Base-by-base conservation (phyloP, 1,140 invertebrate genomes). In the Diorhabda sublineata region DNA sequence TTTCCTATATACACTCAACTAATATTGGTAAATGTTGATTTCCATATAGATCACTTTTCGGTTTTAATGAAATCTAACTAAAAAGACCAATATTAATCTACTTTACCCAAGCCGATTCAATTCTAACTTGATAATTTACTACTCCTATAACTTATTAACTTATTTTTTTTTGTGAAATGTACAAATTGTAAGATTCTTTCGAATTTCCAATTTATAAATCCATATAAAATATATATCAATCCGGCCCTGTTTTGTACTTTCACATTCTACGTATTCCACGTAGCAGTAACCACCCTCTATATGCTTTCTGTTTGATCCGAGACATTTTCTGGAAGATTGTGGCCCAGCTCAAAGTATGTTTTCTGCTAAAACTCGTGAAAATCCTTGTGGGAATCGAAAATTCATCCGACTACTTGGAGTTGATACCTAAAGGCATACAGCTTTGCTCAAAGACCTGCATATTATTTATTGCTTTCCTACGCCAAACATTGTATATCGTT, bases 251-350 rank as follows among this genome's bases (percentile, higher is more conserved):
- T 26, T 2, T 4, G 42, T 45, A 52, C 42, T 42, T 57, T 75
- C 75, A 76, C 77, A 73, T 68, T 78, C 78, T 74, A 64, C 69
- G 42, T 61, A 59, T 5, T 56, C 56, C 71, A 73, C 69, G 76
- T 78, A 77, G 76, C 74, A 76, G 79, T 80, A 80, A 80, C 79
- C 79, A 79, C 78, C 78, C 78, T 77, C 80, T 81, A 81, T 80
- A 81, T 80, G 80, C 77, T 81, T 81, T 79, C 80, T 80, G 79
- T 80, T 81, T 81, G 80, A 81, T 81, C 80, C 78, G 77, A 79
- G 78, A 79, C 80, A 79, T 81, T 81, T 80, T 77, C 78, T 75
- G 74, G 77, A 72, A 77, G 60, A 71, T 68, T 71, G 67, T 68
- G 61, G 74, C 52, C 76, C 62, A 72, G 67, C 74, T 47, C 66